These are phyloP conservation scores for Xiphophorus hellerii DNA, from an alignment of 2,113 vertebrate genomes.

Conservation along the genomic window DNA sequence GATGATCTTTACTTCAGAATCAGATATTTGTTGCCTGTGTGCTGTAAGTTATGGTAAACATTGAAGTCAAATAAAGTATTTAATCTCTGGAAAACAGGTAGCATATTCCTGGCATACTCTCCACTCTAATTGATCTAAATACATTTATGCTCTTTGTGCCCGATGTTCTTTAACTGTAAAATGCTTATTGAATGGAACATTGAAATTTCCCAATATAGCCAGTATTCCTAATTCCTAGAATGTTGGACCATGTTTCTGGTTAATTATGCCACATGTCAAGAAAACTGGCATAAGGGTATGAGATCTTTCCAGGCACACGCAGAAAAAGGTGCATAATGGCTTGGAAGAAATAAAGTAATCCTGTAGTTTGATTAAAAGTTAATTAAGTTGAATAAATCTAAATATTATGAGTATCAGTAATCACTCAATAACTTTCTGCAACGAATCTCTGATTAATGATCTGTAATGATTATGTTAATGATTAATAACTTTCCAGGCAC, in stretches of 20 bases:
- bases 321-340: no score
- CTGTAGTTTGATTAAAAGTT: no score
- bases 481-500: no score
- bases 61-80: conserved; percentile 30
- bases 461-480: no score
- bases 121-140: conserved; percentile 3
- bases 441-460: no score
- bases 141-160: neutral
- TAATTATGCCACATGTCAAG: conserved; percentile 11
- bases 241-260: neutral
- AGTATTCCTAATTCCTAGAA: neutral
- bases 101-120: conserved; percentile 8
- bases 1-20: conserved; percentile 35
- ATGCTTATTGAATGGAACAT: neutral
- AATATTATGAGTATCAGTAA: no score
- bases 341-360: no score
- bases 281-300: no score
- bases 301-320: no score
- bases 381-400: no score
- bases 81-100: conserved; percentile 8
- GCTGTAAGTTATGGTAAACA: conserved; percentile 11
- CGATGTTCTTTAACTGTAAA: neutral
- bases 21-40: conserved; percentile 10
- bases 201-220: neutral
- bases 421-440: no score